Percentiles rank a stretch among this genome's conserved stretches.
Conservation (phyloP, 2,797 vertebrate genomes). For the Gadopsis marmoratus region DNA sequence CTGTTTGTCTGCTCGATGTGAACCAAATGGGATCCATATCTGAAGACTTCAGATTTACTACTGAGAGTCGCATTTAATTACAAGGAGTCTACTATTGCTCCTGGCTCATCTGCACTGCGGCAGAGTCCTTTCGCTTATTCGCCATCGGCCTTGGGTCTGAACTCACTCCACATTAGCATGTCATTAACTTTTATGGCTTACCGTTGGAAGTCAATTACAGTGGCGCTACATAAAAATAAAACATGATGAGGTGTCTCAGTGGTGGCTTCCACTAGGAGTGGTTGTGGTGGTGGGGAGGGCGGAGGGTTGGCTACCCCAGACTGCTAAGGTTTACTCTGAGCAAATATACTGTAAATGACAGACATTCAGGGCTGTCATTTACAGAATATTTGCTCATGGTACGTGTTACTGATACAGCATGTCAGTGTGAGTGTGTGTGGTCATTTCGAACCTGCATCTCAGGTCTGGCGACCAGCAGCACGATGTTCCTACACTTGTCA, state of each 20-base stretch:
- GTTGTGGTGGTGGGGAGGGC: conserved; percentile 20
- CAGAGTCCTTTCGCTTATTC: conserved; percentile 65
- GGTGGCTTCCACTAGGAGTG: conserved; percentile 64
- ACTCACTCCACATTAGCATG: conserved; percentile 84
- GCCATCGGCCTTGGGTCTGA: conserved; percentile 78
- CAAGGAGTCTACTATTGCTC: conserved; percentile 59
- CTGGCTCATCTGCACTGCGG: conserved; percentile 73
- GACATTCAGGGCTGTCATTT: conserved; percentile 33
- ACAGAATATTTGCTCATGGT: neutral
- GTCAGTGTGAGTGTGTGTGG: neutral
- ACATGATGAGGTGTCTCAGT: conserved; percentile 77
- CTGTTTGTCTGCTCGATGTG: conserved; percentile 63
- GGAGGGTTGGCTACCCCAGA: conserved; percentile 22
- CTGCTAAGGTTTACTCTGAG: conserved; percentile 53
- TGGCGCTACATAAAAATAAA: conserved; percentile 85
- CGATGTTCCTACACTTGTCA: conserved; percentile 91
- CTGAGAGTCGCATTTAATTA: conserved; percentile 81
- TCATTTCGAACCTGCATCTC: conserved; percentile 90
- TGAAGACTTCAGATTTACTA: conserved; percentile 76
- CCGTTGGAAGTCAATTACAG: conserved; percentile 86
- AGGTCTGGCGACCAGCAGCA: conserved; percentile 93
- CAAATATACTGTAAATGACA: conserved; percentile 39
- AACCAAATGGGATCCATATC: conserved; percentile 79
- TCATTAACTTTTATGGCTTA: conserved; percentile 87
- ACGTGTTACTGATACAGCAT: neutral